Conservation (phyloP, 2,113 vertebrate species). For the Alouatta palliata region DNA sequence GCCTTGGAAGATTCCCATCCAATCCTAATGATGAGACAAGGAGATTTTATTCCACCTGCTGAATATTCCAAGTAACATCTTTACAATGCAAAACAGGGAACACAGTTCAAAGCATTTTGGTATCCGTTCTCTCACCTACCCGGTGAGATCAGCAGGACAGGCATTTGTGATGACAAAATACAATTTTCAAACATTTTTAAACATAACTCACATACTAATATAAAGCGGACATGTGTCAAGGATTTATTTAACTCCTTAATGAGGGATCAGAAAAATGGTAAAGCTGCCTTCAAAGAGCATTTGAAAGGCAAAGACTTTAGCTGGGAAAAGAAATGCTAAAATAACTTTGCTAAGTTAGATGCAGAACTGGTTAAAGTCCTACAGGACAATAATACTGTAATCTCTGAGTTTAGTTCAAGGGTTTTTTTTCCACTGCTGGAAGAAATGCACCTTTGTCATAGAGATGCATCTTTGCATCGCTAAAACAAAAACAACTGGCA, state of each 20-base stretch:
- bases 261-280: neutral
- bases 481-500: neutral
- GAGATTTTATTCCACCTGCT: neutral
- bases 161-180: neutral
- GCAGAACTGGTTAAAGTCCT: neutral
- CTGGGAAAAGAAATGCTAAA: neutral
- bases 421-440: neutral
- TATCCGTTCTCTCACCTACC: neutral
- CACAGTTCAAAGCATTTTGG: neutral
- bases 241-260: neutral
- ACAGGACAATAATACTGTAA: neutral
- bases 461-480: neutral
- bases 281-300: neutral
- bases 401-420: neutral
- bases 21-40: neutral
- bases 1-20: neutral
- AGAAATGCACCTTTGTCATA: neutral
- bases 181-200: slow-evolving; percentile 24
- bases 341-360: neutral
- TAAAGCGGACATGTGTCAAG: neutral
- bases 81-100: neutral
- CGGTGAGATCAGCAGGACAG: neutral
- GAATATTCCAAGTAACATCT: neutral
- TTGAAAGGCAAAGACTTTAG: neutral
- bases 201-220: neutral